These are phyloP conservation scores for Leptinotarsa tumamoca DNA, from an alignment of 2,888 invertebrate genomes.

Conservation along the genomic window DNA sequence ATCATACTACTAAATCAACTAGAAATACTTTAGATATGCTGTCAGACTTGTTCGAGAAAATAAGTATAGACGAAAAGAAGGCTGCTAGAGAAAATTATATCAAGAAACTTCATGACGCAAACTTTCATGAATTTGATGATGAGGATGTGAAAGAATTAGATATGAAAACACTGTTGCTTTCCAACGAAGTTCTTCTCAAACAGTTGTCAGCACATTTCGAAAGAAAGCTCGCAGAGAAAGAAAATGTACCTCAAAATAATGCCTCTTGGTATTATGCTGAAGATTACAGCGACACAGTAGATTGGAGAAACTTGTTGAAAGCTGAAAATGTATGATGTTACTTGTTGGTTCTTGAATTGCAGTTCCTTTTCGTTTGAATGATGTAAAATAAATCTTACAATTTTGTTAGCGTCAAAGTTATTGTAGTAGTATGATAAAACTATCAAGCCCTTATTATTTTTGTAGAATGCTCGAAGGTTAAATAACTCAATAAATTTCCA, in stretches of 20 bases:
- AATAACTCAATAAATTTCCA: too few species aligned
- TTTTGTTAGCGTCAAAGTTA: too few species aligned
- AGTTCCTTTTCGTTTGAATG: too few species aligned
- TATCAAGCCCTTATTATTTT: too few species aligned
- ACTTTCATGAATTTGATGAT: slow-evolving; percentile 26
- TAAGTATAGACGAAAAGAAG: slow-evolving; percentile 20
- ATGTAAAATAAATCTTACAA: too few species aligned
- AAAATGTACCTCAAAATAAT: background rate
- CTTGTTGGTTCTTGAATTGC: background rate
- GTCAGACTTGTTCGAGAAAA: slow-evolving; percentile 27
- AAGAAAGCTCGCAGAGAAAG: background rate
- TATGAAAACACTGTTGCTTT: slow-evolving; percentile 24
- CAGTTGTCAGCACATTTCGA: slow-evolving; percentile 28
- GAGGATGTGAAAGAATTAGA: slow-evolving; percentile 29
- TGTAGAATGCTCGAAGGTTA: too few species aligned
- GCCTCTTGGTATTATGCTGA: slow-evolving; percentile 2
- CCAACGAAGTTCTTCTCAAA: slow-evolving; percentile 26
- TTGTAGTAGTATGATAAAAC: too few species aligned
- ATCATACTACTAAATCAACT: background rate
- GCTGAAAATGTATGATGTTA: background rate
- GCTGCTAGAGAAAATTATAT: background rate
- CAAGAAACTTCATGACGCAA: background rate
- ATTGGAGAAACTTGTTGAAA: slow-evolving; percentile 27
- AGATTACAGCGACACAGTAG: slow-evolving; percentile 1
- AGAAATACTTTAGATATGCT: slow-evolving; percentile 8